phyloP scores from a whole-genome alignment of 1,140 invertebrate genomes.

The Dinoponera quadriceps region DNA sequence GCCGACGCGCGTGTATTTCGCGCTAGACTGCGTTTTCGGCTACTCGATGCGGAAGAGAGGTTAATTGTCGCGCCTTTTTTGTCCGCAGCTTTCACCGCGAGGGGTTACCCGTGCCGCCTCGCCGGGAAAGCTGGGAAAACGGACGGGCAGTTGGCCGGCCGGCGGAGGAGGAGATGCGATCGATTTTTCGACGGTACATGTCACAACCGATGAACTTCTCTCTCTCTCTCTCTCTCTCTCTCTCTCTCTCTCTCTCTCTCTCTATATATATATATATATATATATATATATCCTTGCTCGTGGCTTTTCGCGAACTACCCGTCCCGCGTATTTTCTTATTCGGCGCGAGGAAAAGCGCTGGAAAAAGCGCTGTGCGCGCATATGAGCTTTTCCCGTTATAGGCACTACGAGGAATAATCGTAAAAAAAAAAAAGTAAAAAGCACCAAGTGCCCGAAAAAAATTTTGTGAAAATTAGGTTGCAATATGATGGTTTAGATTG shows the following conservation, averaged over 20 bases:
- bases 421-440: too few relatives aligned
- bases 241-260: too few relatives aligned
- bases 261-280: too few relatives aligned
- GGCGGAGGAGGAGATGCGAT: slow-evolving; percentile 17
- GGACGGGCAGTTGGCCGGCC: background rate
- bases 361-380: background rate
- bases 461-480: too few relatives aligned
- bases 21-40: slow-evolving; percentile 67
- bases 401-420: too few relatives aligned
- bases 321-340: slow-evolving; percentile 54
- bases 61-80: slow-evolving; percentile 72
- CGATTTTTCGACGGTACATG: slow-evolving; percentile 50
- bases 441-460: too few relatives aligned
- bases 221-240: slow-evolving; percentile 7
- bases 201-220: slow-evolving; percentile 46
- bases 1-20: slow-evolving; percentile 67
- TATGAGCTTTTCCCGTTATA: slow-evolving; percentile 23
- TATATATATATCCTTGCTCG: background rate
- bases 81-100: slow-evolving; percentile 48
- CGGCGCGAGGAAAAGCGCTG: slow-evolving; percentile 31
- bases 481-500: too few relatives aligned
- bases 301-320: slow-evolving; percentile 48
- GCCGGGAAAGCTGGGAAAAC: slow-evolving; percentile 26
- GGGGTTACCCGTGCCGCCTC: slow-evolving; percentile 16
- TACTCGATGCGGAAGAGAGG: slow-evolving; percentile 68